Evolutionary conservation across 2,113 vertebrate species (phyloP), one percentile per base, ranked within the genome.

Genomic region (Zapornia atra): DNA sequence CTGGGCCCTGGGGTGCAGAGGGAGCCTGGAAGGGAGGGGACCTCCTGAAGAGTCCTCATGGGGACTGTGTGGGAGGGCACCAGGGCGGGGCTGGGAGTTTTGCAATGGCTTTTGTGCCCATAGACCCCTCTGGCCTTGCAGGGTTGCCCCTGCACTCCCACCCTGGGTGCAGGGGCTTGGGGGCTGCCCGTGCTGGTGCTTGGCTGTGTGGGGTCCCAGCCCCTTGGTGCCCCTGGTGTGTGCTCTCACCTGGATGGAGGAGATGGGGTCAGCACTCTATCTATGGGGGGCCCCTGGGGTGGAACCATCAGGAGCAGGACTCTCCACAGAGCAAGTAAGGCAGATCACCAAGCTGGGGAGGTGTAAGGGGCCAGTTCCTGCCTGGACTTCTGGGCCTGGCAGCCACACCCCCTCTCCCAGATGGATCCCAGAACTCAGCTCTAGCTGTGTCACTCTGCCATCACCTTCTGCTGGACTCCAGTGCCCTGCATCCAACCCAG

Each of bases 161-260:
- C 12, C 11, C 22, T 0, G 0, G 2, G 2, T 54, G 13, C 6
- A 3, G 15, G 9, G 17, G 16, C 6, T 9, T 33, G 14, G 50
- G 40, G 14, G 19, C n/a, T 92, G 19, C 33, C 26, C 0, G 0
- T 72, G 28, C 18, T 1, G 1, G 20, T 42, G 40, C 11, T 46
- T 81, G 42, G 9, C 9, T 92, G 28, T 68, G 20, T 8, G 3
- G 28, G 6, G 14, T 91, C 34, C 40, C n/a, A 28, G 68, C 12
- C 26, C 51, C 38, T 72, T 4, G 0, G 28, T 68, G 29, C 15
- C 10, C 17, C 46, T 73, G 11, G 6, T 25, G 18, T 61, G 50
- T 2, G 2, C 31, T 16, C n/a, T 64, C 15, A 20, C 1, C 34
- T 66, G 38, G n/a, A 3, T 48, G 26, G 36, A 36, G 31, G 16